Base-by-base conservation (phyloP, 2,888 invertebrate genomes). In the Stenotaenia linearis region DNA sequence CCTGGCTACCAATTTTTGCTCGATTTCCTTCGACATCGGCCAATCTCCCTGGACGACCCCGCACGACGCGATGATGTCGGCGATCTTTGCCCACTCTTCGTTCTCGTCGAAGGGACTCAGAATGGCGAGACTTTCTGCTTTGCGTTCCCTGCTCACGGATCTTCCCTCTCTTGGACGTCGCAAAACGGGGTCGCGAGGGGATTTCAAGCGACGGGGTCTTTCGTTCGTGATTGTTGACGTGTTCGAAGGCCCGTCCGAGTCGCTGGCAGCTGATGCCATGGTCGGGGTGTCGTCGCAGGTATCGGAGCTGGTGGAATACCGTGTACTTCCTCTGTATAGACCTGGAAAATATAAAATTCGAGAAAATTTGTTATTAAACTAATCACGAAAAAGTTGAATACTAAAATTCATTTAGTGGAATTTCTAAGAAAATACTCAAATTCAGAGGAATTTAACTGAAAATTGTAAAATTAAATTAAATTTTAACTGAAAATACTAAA, bases 41-140 rank as follows among this genome's bases (percentile, higher is more conserved):
- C 85, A 82, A 7, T 85, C 83, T 81, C 81, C n/a, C n/a, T 61
- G 50, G 10, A 74, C 30, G 78, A 86, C 84, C 78, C 85, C 84
- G 56, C 84, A 95, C 0, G 95, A 94, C 69, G 95, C 95, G 92
- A 97, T 94, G 84, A 97, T 97, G 87, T 96, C 95, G 76, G 95
- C 94, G 84, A 97, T 96, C 88, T 96, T 95, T 28, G 95, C 95
- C 95, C 97, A 97, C 88, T 97, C 97, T 87, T 96, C 95, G 88
- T 94, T 92, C 85, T 96, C 96, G 88, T 96, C 95, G 86, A 95
- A 95, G 1, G 95, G 95, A 85, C 94, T 95, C 83, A 96, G 89
- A 83, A 94, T 90, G 79, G 89, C 89, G 81, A 89, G 86, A 30
- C 80, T 82, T n/a, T 30, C 77, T 0, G 45, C 77, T 76, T 77